phyloP scores from a whole-genome alignment of 2,888 invertebrate genomes.

The Dasypolia templi region DNA sequence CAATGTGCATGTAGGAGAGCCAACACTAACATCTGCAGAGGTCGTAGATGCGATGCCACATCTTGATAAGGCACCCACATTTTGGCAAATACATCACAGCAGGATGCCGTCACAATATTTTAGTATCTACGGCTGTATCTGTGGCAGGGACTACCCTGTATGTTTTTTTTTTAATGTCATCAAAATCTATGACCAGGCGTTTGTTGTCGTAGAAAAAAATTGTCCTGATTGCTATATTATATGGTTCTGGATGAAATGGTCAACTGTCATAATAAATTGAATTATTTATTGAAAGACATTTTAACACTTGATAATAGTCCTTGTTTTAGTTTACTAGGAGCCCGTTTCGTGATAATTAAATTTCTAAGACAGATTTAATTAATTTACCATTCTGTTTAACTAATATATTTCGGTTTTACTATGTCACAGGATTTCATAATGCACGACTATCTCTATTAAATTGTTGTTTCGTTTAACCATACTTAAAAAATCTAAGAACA shows the following conservation, averaged over 20 bases:
- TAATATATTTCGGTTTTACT: not conserved
- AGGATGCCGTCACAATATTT: conserved; percentile 90
- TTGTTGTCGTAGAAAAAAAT: conserved; percentile 48
- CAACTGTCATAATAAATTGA: conserved; percentile 37
- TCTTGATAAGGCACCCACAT: conserved; percentile 89
- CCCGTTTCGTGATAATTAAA: not conserved
- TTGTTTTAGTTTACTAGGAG: not conserved
- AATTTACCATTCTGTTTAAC: not conserved
- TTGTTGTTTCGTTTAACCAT: too few species aligned
- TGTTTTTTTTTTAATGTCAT: conserved; percentile 72
- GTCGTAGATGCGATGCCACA: conserved; percentile 78
- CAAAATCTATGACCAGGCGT: conserved; percentile 60
- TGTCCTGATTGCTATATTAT: conserved; percentile 58
- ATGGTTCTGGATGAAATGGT: conserved; percentile 32
- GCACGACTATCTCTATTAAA: not conserved
- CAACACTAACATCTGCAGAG: conserved; percentile 82
- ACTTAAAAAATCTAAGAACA: not conserved
- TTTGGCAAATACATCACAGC: conserved; percentile 89
- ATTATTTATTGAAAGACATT: conserved; percentile 15
- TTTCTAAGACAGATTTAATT: not conserved
- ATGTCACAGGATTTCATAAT: not conserved
- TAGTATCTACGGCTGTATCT: conserved; percentile 85
- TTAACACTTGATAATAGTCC: not conserved
- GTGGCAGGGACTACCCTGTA: conserved; percentile 76
- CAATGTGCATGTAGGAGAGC: conserved; percentile 79